phyloP scores from a whole-genome alignment of 1,140 invertebrate species.

The Atta texana region DNA sequence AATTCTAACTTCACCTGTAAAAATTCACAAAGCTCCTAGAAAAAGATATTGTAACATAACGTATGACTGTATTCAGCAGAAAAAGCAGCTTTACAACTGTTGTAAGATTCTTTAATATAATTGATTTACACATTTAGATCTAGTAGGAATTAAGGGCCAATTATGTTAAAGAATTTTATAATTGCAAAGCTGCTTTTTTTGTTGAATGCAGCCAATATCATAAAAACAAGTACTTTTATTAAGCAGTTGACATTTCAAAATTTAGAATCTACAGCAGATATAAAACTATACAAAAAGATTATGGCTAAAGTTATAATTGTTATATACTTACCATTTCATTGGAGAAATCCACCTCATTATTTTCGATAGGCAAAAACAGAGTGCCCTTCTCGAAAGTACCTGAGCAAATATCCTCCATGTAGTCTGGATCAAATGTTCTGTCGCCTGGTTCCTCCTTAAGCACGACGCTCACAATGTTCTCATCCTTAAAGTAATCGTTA shows the following conservation, averaged over 20 bases:
- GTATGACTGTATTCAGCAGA: not conserved
- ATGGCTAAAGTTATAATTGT: not conserved
- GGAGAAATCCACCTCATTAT: constrained; percentile 83
- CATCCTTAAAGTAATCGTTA: constrained; percentile 81
- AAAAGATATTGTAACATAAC: not conserved
- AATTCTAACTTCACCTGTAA: constrained; percentile 84
- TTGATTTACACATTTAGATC: too few relatives aligned
- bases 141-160: too few relatives aligned
- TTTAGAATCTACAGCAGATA: not conserved
- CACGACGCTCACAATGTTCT: constrained; percentile 83
- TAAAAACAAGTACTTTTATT: not conserved
- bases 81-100: too few relatives aligned
- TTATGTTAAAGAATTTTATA: too few relatives aligned
- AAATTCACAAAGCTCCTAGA: not conserved
- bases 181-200: too few relatives aligned
- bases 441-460: constrained; percentile 83
- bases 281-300: not conserved
- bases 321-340: constrained; percentile 82
- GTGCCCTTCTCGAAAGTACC: constrained; percentile 83
- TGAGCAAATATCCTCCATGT: constrained; percentile 85
- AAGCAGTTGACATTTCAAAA: not conserved
- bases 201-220: not conserved
- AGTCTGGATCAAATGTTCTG: constrained; percentile 79
- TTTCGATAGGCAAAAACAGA: constrained; percentile 82
- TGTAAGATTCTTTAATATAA: too few relatives aligned